phyloP scores from a whole-genome alignment of 2,888 invertebrate genomes.

The Diaprepes abbreviatus region DNA sequence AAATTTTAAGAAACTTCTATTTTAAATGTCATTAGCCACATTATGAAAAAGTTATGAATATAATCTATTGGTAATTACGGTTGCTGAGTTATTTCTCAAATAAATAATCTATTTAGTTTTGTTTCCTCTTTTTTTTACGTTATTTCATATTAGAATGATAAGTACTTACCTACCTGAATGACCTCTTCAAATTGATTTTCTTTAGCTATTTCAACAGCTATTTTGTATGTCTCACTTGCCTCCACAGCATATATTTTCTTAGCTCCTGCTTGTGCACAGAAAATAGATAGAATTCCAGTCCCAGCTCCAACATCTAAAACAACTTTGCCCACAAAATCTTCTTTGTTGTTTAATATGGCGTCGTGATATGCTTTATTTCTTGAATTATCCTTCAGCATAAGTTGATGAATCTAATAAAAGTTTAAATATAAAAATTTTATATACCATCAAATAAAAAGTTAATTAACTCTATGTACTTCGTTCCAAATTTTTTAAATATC shows the following conservation, averaged over 20 bases:
- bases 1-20: no score
- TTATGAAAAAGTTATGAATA: no score
- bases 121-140: no score
- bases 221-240: slow-evolving; percentile 78
- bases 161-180: slow-evolving; percentile 72
- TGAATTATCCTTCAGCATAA: slow-evolving; percentile 84
- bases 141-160: no score
- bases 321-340: slow-evolving; percentile 80
- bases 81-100: no score
- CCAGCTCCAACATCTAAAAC: slow-evolving; percentile 91
- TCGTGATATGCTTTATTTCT: slow-evolving; percentile 85
- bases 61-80: no score
- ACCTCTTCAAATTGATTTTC: slow-evolving; percentile 79
- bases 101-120: no score
- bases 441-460: no score
- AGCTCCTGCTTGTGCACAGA: slow-evolving; percentile 93
- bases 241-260: slow-evolving; percentile 88
- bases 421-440: no score
- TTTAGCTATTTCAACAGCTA: slow-evolving; percentile 76
- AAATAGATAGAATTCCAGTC: slow-evolving; percentile 89
- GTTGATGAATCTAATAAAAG: slow-evolving; percentile 77
- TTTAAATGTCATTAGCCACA: no score
- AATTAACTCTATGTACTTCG: no score
- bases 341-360: slow-evolving; percentile 79
- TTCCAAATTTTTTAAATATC: no score